phyloP scores from a whole-genome alignment of 2,888 invertebrate genomes.

The Apamea sordens region DNA sequence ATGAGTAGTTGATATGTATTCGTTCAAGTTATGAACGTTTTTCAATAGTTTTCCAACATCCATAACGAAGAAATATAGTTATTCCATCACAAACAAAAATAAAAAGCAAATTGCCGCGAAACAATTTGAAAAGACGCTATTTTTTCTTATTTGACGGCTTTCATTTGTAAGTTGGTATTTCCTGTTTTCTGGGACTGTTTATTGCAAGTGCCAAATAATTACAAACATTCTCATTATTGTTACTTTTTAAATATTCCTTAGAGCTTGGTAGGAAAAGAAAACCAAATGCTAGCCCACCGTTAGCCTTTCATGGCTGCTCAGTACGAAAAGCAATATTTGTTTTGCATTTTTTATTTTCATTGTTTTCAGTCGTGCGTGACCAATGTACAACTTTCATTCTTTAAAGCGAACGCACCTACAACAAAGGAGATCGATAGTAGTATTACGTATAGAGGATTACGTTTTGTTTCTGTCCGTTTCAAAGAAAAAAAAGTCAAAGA shows the following conservation, averaged over 20 bases:
- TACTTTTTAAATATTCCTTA: neutral
- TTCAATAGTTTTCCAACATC: conserved; percentile 75
- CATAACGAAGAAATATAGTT: conserved; percentile 69
- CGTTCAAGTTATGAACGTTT: conserved; percentile 74
- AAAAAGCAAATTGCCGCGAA: conserved; percentile 69
- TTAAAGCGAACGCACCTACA: conserved; percentile 9
- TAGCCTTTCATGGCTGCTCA: neutral
- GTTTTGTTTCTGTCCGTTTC: conserved; percentile 23
- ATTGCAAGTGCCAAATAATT: neutral
- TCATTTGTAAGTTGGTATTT: conserved; percentile 50
- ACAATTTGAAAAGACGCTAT: conserved; percentile 68
- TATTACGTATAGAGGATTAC: too few relatives aligned
- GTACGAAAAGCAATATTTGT: neutral
- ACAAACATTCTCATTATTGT: too few relatives aligned
- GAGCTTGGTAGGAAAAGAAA: neutral
- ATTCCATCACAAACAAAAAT: conserved; percentile 44
- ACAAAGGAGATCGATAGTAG: conserved; percentile 37
- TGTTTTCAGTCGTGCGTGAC: neutral
- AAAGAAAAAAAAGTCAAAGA: too few relatives aligned
- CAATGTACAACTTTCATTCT: neutral
- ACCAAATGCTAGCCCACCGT: too few relatives aligned
- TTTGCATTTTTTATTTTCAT: neutral
- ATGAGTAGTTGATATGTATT: conserved; percentile 76
- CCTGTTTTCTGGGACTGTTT: conserved; percentile 34
- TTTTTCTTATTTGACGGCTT: conserved; percentile 38